A percentile compares a stretch with the other conserved stretches of the same genome.
phyloP scores from a whole-genome alignment of 1,140 invertebrate genomes.

The Halictus rubicundus region DNA sequence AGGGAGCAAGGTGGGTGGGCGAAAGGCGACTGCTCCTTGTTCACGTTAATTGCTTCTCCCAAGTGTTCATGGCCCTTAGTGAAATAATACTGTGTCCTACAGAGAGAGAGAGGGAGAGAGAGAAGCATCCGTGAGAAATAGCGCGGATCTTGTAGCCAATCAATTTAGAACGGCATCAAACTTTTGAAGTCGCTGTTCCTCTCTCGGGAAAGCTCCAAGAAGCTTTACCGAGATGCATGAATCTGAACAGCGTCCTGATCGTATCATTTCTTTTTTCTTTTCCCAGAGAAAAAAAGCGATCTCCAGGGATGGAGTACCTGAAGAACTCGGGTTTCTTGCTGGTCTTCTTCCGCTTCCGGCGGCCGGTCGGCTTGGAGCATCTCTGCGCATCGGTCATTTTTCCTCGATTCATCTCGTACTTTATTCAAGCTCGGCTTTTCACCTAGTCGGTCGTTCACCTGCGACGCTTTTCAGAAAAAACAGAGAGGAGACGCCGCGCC shows the following conservation, averaged over 20 bases:
- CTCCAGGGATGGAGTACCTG: background rate
- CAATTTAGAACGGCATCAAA: too few relatives aligned
- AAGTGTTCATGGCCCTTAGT: conserved; percentile 68
- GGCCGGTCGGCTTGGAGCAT: background rate
- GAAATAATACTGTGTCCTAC: conserved; percentile 65
- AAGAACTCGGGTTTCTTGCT: background rate
- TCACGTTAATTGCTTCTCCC: conserved; percentile 62
- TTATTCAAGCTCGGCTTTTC: conserved; percentile 44
- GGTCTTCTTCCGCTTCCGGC: background rate
- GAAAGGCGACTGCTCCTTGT: conserved; percentile 68
- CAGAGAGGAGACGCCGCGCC: background rate
- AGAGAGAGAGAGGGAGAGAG: background rate
- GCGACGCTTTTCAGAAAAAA: background rate
- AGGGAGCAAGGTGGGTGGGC: conserved; percentile 65
- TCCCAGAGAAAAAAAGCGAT: background rate
- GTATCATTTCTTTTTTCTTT: background rate
- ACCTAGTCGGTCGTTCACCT: conserved; percentile 29
- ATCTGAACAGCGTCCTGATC: background rate
- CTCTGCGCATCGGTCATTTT: conserved; percentile 32
- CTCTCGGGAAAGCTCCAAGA: too few relatives aligned
- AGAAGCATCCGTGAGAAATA: background rate
- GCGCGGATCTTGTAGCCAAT: too few relatives aligned
- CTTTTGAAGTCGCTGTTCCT: too few relatives aligned
- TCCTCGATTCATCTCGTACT: conserved; percentile 14
- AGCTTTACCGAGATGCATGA: too few relatives aligned